Evolutionary conservation across 2,113 vertebrate genomes (phyloP).

Genomic region (Prietella phreatophila): DNA sequence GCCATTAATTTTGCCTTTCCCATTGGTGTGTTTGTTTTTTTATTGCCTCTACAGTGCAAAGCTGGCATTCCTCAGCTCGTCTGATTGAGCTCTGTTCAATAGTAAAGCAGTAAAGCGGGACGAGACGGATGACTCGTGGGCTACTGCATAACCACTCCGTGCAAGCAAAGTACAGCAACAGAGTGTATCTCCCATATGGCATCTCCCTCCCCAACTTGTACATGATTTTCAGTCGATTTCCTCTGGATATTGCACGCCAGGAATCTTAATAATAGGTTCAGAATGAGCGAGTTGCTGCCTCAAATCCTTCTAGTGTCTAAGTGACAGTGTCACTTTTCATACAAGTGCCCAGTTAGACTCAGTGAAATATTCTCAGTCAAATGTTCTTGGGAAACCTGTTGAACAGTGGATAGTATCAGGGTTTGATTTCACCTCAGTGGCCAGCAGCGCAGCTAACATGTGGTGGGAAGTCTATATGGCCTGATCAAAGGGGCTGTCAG

Average conservation of each 20-base stretch:
- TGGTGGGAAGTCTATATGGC: conserved; percentile 39
- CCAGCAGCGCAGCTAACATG: conserved; percentile 39
- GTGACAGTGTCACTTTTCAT: conserved; percentile 16
- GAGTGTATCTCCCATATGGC: background rate
- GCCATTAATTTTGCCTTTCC: conserved; percentile 66
- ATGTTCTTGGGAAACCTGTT: conserved; percentile 4
- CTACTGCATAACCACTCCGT: conserved; percentile 50
- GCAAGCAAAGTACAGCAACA: conserved; percentile 31
- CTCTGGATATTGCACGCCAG: background rate
- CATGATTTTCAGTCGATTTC: background rate
- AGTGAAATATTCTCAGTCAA: conserved; percentile 29
- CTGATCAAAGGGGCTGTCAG: conserved; percentile 46
- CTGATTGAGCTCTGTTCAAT: conserved; percentile 69
- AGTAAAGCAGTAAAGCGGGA: conserved; percentile 57
- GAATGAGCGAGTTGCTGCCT: background rate
- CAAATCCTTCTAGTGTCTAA: conserved; percentile 19
- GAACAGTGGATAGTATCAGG: background rate
- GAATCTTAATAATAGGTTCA: conserved; percentile 28
- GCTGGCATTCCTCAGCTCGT: conserved; percentile 61
- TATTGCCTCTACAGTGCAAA: conserved; percentile 59
- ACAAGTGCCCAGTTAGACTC: background rate
- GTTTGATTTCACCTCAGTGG: conserved; percentile 19
- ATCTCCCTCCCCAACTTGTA: background rate
- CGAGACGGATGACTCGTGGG: conserved; percentile 63
- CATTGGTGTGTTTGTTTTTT: conserved; percentile 68